These are phyloP conservation scores for Acanthurus leucopareius DNA, from an alignment of 2,797 vertebrate genomes.

Conservation along the genomic window DNA sequence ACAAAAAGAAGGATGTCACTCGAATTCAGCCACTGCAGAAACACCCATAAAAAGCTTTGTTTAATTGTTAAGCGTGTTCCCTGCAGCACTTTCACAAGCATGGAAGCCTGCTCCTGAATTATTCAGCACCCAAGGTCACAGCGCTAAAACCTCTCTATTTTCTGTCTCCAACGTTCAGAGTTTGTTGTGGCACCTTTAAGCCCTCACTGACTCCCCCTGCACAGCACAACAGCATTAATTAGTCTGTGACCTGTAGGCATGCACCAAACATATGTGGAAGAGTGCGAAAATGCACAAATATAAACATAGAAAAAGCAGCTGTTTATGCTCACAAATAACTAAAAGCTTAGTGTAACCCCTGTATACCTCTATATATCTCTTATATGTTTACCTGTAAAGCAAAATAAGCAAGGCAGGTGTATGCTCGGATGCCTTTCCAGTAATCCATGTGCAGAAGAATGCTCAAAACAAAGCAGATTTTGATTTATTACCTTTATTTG, in stretches of 20 bases:
- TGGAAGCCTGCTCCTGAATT: slow-evolving; percentile 75
- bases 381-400: neutral
- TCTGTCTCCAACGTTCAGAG: slow-evolving; percentile 36
- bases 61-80: slow-evolving; percentile 75
- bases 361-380: neutral
- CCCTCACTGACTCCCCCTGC: slow-evolving; percentile 28
- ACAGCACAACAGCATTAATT: slow-evolving; percentile 32
- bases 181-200: slow-evolving; percentile 74
- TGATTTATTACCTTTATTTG: slow-evolving; percentile 34
- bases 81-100: slow-evolving; percentile 77
- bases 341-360: slow-evolving; percentile 3
- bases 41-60: slow-evolving; percentile 64
- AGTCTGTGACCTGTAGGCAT: slow-evolving; percentile 22
- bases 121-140: slow-evolving; percentile 83
- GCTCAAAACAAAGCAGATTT: slow-evolving; percentile 44
- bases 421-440: slow-evolving; percentile 2
- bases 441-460: slow-evolving; percentile 24
- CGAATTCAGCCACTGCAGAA: slow-evolving; percentile 44
- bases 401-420: slow-evolving; percentile 9
- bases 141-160: slow-evolving; percentile 57
- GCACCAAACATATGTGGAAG: slow-evolving; percentile 7
- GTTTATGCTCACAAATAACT: neutral
- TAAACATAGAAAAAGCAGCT: neutral
- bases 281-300: neutral
- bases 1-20: slow-evolving; percentile 23